Evolutionary conservation across 2,888 invertebrate species (phyloP), one percentile per base, ranked within the genome.

Genomic region (Meiosimyza platycephala): DNA sequence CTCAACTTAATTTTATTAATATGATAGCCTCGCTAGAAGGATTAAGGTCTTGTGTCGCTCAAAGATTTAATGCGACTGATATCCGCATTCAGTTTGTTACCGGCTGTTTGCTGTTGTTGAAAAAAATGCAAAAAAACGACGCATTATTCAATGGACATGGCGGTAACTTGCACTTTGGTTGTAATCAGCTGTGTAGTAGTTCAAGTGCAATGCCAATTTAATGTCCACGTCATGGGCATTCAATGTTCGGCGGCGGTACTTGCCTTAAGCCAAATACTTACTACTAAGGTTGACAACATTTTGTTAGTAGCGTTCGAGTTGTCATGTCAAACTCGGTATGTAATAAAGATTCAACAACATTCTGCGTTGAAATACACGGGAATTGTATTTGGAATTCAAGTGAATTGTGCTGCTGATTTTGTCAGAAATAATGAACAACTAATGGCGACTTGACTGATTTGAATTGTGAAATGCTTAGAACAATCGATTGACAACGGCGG

Each of bases 391-490:
- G 40, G 40, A 7, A 40, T 40, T 40, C 40, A 40, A 9, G 40
- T 40, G 40, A 40, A 40, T 40, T 28, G 22, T 28, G 22, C 33
- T 60, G 28, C 33, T 1, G 28, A 28, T 60, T 18, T 60, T 60
- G 59, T 28, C 59, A 28, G 22, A 40, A 40, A 28, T 13, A 28
- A 28, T 40, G 59, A 28, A 60, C 59, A 28, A 22, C 22, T 22
- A 18, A 22, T 59, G 18, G 57, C 3, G 18, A 11, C 22, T 28
- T 60, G 59, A 60, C 59, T 60, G 59, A 60, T 60, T 60, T 60
- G 59, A 60, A 60, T 60, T 60, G 59, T 15, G 59, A 28, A 15
- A 22, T 12, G 55, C 9, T 40, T 40, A 40, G 40, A 40, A 40
- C 9, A 40, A 40, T 40, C 40, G 40, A 40, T 40, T 40, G 40